Evolutionary conservation across 2,113 vertebrate species (phyloP), one percentile per base, ranked within the genome.

Genomic region (Myiagra hebetior): DNA sequence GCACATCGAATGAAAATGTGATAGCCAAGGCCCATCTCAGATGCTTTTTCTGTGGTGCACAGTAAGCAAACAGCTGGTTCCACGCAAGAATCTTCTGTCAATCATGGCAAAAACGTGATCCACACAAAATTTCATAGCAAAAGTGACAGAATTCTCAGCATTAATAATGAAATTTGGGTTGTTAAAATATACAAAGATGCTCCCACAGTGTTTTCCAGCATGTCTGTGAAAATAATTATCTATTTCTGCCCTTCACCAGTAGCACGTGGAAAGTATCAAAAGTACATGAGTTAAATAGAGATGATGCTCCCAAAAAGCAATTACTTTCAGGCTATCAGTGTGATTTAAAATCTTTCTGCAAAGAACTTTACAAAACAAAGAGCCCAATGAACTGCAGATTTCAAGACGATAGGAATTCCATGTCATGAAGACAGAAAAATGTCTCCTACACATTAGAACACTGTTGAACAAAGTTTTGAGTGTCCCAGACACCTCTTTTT

Each of bases 51-150:
- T 13, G 0, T 77, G 78, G 47, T 74, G 53, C 70, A 91, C 69
- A 78, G 86, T 91, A 95, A 84, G 85, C 52, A 97, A 98, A 97
- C 97, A 98, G 97, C 98, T 98, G 98, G 96, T 91, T 97, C 50
- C 24, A 85, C 79, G 94, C 89, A 97, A 94, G 57, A 96, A 95
- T 95, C 79, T 82, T 97, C 80, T 97, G 92, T 96, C 97, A 98
- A 95, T 97, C 96, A 96, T 2, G 12, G 78, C 28, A 93, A 96
- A 97, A 97, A 96, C 21, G 86, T 82, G 83, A 97, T 80, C 93
- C 91, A 96, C 78, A 93, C 77, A 42, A 41, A 73, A 97, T 91
- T 97, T 83, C 26, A 93, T 97, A 77, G 87, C 84, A 96, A 96
- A 95, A 97, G 84, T 22, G 93, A 93, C 79, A 97, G 90, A 96